phyloP scores from a whole-genome alignment of 2,113 vertebrate species.

The Gambusia holbrooki region DNA sequence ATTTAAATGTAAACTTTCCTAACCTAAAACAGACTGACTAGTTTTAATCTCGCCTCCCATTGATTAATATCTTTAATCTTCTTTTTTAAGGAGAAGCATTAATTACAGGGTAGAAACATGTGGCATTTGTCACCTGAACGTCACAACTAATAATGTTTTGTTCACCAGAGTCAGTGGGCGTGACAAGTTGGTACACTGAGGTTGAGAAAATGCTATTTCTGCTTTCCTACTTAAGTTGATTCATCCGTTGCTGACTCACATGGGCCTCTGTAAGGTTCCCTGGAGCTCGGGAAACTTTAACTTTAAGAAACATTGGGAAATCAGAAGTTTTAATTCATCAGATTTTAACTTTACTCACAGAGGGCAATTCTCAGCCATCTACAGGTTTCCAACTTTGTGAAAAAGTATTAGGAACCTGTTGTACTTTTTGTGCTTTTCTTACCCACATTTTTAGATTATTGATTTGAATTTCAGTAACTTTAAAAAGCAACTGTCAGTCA shows the following conservation, averaged over 20 bases:
- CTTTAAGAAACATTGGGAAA: slow-evolving; percentile 27
- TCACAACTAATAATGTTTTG: not conserved
- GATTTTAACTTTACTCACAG: not conserved
- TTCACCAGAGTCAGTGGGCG: not conserved
- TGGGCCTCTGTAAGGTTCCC: not conserved
- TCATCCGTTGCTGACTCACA: slow-evolving; percentile 12
- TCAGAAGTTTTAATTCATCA: not conserved
- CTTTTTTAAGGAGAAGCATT: not conserved
- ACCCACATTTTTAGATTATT: too few relatives aligned
- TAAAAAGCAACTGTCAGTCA: not conserved
- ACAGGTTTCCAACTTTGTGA: not conserved
- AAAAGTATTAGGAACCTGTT: not conserved
- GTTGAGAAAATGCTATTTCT: slow-evolving; percentile 5
- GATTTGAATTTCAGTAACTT: too few relatives aligned
- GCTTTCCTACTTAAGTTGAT: slow-evolving; percentile 3
- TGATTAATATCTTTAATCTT: not conserved
- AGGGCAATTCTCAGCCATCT: not conserved
- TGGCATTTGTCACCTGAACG: not conserved
- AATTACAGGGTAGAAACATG: not conserved
- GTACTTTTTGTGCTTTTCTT: not conserved
- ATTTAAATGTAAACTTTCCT: slow-evolving; percentile 38
- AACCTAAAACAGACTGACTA: slow-evolving; percentile 22
- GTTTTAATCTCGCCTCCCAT: not conserved
- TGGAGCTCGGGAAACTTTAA: slow-evolving; percentile 17
- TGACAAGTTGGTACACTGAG: not conserved